Percentiles rank a stretch among this genome's conserved stretches.
Conservation (phyloP, 2,113 vertebrate genomes). For the Oenanthe melanoleuca region DNA sequence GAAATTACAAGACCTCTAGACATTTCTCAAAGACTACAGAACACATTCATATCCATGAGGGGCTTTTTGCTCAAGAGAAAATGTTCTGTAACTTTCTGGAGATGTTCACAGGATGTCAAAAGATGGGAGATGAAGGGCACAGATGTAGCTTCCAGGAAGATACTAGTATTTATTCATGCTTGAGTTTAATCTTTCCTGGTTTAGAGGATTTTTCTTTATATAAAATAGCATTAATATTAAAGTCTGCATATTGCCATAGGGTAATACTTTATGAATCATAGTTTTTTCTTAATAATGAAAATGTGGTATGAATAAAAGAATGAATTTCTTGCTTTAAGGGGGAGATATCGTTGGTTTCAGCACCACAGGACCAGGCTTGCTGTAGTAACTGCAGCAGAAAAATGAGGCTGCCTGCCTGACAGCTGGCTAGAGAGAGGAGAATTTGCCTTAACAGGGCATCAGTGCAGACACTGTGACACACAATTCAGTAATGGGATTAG, state of each 20-base stretch:
- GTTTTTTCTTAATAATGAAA: constrained; percentile 51
- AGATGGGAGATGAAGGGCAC: constrained; percentile 24
- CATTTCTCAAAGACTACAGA: not conserved
- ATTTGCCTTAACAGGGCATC: not conserved
- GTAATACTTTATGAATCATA: constrained; percentile 50
- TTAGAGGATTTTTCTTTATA: constrained; percentile 52
- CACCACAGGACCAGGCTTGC: not conserved
- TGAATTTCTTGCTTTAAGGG: constrained; percentile 31
- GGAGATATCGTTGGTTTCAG: not conserved
- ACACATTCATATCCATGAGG: not conserved
- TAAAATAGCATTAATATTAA: constrained; percentile 69
- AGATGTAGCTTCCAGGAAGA: constrained; percentile 48
- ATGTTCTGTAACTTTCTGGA: constrained; percentile 23
- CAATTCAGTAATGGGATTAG: not conserved
- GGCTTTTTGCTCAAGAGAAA: constrained; percentile 10
- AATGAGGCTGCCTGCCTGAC: not conserved
- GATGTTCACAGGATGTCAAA: constrained; percentile 44
- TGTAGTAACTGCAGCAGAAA: not conserved
- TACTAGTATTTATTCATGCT: constrained; percentile 51
- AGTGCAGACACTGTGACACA: not conserved
- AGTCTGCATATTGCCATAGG: constrained; percentile 50
- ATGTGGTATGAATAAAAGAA: constrained; percentile 53
- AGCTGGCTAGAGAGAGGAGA: not conserved
- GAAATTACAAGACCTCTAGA: not conserved
- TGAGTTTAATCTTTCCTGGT: constrained; percentile 67